These are phyloP conservation scores for Gyps fulvus DNA, from an alignment of 2,113 vertebrate species.

Conservation along the genomic window DNA sequence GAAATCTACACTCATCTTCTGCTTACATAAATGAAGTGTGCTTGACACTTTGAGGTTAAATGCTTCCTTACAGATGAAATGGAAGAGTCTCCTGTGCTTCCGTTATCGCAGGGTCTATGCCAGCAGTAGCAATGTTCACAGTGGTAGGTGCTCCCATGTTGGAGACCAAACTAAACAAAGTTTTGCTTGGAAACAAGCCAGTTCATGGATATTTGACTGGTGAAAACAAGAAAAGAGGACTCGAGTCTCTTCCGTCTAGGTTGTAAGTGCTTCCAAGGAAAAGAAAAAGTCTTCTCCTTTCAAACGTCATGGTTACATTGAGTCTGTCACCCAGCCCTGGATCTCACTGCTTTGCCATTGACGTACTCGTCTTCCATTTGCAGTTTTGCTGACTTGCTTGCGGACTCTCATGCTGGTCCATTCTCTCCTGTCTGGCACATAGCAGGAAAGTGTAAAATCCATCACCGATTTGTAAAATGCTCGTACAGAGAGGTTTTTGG, in stretches of 20 bases:
- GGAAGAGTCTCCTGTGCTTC: background rate
- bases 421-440: background rate
- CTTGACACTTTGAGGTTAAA: constrained; percentile 2
- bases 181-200: background rate
- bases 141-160: background rate
- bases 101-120: background rate
- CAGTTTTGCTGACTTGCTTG: background rate
- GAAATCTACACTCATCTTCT: background rate
- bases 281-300: background rate
- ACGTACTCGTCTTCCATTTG: background rate
- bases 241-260: background rate
- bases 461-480: background rate
- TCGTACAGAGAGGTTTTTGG: background rate
- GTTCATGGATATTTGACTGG: background rate
- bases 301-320: background rate
- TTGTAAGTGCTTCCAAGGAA: background rate
- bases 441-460: background rate
- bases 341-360: background rate
- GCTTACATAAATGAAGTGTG: background rate
- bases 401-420: background rate
- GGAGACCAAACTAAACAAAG: background rate
- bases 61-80: background rate
- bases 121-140: background rate
- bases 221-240: background rate
- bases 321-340: background rate